Percentiles rank a stretch among this genome's conserved stretches.
Conservation (phyloP, 2,797 vertebrate genomes). For the Sarcoramphus papa region DNA sequence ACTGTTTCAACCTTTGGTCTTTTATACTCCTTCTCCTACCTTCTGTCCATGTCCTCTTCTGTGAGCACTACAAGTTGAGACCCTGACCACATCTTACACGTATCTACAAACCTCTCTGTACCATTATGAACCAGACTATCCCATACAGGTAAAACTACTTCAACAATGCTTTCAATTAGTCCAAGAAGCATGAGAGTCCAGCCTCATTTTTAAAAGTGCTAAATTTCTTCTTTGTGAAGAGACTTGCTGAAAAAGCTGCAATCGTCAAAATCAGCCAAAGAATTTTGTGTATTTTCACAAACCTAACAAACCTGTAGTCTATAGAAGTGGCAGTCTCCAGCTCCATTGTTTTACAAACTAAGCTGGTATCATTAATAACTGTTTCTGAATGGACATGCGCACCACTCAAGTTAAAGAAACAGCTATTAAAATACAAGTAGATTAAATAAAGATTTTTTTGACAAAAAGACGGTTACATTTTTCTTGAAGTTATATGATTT, state of each 20-base stretch:
- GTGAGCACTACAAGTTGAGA: background rate
- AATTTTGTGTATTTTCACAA: slow-evolving; percentile 16
- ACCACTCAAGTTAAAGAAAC: background rate
- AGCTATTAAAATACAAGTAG: slow-evolving; percentile 6
- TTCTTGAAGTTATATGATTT: background rate
- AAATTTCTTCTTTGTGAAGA: background rate
- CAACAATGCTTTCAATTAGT: background rate
- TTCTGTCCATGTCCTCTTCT: background rate
- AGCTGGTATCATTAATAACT: slow-evolving; percentile 27
- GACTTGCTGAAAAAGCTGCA: background rate
- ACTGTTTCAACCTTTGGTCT: background rate
- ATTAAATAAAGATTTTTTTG: background rate
- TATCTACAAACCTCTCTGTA: background rate
- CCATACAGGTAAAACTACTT: background rate
- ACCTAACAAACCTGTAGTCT: slow-evolving; percentile 24
- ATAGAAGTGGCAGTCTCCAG: slow-evolving; percentile 10
- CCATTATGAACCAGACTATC: background rate
- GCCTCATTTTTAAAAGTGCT: background rate
- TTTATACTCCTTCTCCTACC: background rate
- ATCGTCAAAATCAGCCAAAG: slow-evolving; percentile 5
- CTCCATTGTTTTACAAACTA: slow-evolving; percentile 29
- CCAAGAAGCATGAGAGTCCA: background rate
- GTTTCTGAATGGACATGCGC: background rate
- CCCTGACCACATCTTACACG: rapidly evolving
- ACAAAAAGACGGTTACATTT: background rate